Evolutionary conservation across 2,888 invertebrate species (phyloP), one percentile per base, ranked within the genome.

Genomic region (Hyles lineata): DNA sequence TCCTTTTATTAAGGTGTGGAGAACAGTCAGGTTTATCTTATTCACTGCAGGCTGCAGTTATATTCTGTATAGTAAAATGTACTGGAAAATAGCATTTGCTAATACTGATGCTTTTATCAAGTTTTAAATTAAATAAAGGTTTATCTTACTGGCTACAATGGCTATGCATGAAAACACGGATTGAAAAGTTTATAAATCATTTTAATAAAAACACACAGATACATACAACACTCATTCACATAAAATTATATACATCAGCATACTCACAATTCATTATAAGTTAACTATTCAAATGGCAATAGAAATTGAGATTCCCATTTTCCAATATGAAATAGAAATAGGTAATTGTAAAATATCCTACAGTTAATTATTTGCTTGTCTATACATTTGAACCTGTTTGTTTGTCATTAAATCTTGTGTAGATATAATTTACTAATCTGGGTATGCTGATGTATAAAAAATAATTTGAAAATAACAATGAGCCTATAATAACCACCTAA

Each of bases 161-260:
- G 6, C n/a, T 29, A 32, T 58, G 74, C 74, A 59, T 19, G 77
- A 55, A 81, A 80, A 75, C 43, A 75, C 23, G 7, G 23, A 43
- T 55, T 77, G 61, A 80, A 80, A 82, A 81, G 82, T 85, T 82
- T 88, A 88, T 87, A 89, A 91, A 90, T 83, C 82, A 83, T 85
- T 90, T 90, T 87, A 87, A 87, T 87, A 85, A 84, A 89, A 89
- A 89, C 88, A 88, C 89, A 87, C 87, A 83, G 78, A 80, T 83
- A 86, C 83, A 81, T 85, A 83, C 85, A 84, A 81, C 85, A 88
- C 83, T 83, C 84, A 78, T 83, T 83, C 84, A 80, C 77, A 76
- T 80, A 79, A 75, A 67, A 23, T 50, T 23, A 43, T 62, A n/a
- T 62, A 67, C 67, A 67, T 23, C 50, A 67, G 67, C 43, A 67